Conservation (phyloP, 2,797 vertebrate genomes). For the Lerista edwardsae region DNA sequence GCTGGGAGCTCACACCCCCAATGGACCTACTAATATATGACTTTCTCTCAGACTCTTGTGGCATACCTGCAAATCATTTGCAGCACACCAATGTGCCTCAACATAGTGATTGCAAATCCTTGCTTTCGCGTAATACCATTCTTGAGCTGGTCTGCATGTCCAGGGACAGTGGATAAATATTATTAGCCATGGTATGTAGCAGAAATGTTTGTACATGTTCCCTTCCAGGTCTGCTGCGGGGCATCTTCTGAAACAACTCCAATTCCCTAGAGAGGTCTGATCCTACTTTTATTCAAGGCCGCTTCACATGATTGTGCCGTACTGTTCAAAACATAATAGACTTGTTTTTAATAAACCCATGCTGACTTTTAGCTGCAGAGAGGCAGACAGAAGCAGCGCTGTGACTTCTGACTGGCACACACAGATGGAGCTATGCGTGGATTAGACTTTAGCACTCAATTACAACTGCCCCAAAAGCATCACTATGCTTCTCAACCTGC, state of each 20-base stretch:
- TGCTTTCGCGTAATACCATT: neutral
- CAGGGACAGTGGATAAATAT: neutral
- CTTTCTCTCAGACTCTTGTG: no score
- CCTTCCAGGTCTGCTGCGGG: neutral
- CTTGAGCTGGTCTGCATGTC: neutral
- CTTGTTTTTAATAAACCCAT: neutral
- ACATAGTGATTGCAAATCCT: no score
- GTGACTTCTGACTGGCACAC: neutral
- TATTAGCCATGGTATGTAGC: neutral
- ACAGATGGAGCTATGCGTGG: neutral
- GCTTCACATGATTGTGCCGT: neutral
- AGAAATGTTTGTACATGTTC: neutral
- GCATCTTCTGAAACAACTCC: neutral
- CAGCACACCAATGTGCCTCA: no score
- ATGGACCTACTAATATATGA: no score
- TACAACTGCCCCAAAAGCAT: neutral
- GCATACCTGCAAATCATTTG: no score
- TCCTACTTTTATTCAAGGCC: neutral
- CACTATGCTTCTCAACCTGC: no score
- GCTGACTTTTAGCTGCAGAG: neutral
- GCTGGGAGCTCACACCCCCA: no score
- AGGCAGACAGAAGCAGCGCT: neutral
- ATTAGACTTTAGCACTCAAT: neutral
- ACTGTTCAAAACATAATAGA: neutral
- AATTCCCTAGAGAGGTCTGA: neutral